Evolutionary conservation across 2,113 vertebrate species (phyloP).

Genomic region (Ceyx cyanopectus): DNA sequence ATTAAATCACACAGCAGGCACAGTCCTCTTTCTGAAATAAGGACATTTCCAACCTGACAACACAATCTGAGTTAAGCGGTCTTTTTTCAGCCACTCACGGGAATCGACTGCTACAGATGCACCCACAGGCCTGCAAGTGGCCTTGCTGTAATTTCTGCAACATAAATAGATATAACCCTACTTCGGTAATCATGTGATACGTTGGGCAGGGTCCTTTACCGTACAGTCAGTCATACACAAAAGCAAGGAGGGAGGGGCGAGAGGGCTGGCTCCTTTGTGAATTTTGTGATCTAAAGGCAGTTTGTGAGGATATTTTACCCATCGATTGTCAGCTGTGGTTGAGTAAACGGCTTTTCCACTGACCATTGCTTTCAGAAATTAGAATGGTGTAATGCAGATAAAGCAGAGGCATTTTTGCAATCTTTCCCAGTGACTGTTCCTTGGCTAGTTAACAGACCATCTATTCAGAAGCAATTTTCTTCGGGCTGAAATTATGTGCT

Average conservation of each 20-base stretch:
- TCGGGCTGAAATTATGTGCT: conserved; percentile 84
- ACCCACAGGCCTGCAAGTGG: background rate
- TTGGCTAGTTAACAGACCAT: conserved; percentile 80
- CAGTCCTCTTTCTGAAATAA: background rate
- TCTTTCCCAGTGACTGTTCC: conserved; percentile 73
- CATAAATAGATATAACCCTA: background rate
- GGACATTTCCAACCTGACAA: background rate
- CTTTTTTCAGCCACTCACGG: background rate
- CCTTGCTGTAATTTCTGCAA: background rate
- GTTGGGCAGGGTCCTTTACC: background rate
- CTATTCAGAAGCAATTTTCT: conserved; percentile 85
- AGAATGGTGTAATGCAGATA: conserved; percentile 70
- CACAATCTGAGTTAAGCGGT: background rate
- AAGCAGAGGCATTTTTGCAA: conserved; percentile 73
- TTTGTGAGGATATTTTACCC: conserved; percentile 38
- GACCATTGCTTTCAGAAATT: conserved; percentile 55
- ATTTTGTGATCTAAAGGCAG: background rate
- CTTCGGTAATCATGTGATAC: background rate
- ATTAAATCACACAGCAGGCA: background rate
- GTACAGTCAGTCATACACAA: background rate
- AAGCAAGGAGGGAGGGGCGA: rapidly evolving
- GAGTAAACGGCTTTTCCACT: conserved; percentile 32
- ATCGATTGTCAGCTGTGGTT: conserved; percentile 18
- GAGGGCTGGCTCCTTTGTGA: background rate
- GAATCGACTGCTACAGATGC: background rate